Evolutionary conservation across 2,113 vertebrate genomes (phyloP).

Genomic region (Desmodus rotundus): DNA sequence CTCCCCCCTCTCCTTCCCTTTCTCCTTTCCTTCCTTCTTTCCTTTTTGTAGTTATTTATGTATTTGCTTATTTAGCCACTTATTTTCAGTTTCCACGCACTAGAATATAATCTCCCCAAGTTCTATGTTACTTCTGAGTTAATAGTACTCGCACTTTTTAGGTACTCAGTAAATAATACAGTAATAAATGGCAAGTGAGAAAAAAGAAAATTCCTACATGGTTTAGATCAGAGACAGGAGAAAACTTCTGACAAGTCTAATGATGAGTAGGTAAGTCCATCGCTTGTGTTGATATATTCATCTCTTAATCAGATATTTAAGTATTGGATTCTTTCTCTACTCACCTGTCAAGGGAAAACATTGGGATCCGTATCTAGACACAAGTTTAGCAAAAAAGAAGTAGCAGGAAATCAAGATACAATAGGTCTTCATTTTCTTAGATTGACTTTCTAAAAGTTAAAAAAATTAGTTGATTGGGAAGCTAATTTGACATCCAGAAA

Average conservation of each 20-base stretch:
- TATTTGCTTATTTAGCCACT: not conserved
- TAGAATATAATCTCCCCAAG: not conserved
- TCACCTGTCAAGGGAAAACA: not conserved
- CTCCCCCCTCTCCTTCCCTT: no score
- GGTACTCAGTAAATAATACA: not conserved
- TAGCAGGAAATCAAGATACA: not conserved
- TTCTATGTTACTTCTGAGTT: not conserved
- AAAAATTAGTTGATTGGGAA: not conserved
- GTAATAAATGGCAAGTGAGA: not conserved
- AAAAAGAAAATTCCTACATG: not conserved
- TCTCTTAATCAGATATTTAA: not conserved
- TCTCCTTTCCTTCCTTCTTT: not conserved
- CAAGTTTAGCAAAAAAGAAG: not conserved
- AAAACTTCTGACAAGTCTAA: not conserved
- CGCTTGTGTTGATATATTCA: not conserved
- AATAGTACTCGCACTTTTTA: not conserved
- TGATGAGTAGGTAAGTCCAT: not conserved
- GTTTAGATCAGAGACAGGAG: not conserved
- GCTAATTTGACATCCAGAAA: constrained; percentile 3
- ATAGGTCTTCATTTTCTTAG: not conserved
- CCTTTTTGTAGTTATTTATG: not conserved
- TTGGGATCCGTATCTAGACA: not conserved
- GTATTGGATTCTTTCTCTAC: not conserved
- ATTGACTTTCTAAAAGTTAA: constrained; percentile 14
- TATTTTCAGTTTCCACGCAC: not conserved